A percentile compares a stretch with the other conserved stretches of the same genome.
These are phyloP conservation scores for Rhynchonema sp. DNA, from an alignment of 2,888 invertebrate species.

Conservation along the genomic window DNA sequence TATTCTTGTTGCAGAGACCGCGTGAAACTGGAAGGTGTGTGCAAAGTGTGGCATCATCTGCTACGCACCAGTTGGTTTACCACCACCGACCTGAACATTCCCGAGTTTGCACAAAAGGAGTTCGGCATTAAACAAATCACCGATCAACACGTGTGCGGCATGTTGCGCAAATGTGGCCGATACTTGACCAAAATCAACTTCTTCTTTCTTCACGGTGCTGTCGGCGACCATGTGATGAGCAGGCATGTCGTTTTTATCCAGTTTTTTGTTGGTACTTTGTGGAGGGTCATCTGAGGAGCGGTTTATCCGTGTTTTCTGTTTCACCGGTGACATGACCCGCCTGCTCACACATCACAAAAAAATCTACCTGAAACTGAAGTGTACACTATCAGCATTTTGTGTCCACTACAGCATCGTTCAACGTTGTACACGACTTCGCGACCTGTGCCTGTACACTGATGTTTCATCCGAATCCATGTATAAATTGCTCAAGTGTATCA, in stretches of 20 bases:
- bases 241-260: neutral
- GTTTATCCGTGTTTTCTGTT: no score
- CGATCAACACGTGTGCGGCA: conserved; percentile 1
- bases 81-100: neutral
- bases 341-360: no score
- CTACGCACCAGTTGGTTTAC: neutral
- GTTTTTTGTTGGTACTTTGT: no score
- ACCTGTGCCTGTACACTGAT: neutral
- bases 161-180: neutral
- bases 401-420: neutral
- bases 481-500: neutral
- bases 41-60: neutral
- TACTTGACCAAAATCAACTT: neutral
- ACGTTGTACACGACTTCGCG: neutral
- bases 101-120: neutral
- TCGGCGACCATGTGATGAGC: neutral
- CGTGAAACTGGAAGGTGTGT: neutral
- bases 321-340: no score
- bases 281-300: no score
- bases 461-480: neutral
- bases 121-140: neutral
- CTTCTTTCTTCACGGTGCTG: neutral
- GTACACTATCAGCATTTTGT: no score
- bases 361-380: no score
- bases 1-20: conserved; percentile 2